Evolutionary conservation across 1,140 invertebrate genomes (phyloP), one percentile per base, ranked within the genome.

Genomic region (Theocolax elegans): DNA sequence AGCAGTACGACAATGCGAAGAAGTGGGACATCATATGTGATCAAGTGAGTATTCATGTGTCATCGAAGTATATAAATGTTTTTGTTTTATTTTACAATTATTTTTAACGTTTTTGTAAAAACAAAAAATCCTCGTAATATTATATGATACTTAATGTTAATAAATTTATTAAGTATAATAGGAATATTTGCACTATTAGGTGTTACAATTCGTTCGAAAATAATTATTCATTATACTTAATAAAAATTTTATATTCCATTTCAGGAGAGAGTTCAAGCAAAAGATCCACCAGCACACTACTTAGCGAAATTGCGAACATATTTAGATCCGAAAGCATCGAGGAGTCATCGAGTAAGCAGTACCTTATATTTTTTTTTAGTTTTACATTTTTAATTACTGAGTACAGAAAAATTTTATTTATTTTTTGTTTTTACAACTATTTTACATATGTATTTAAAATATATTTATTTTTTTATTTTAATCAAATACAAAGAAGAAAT

Each of bases 11-110:
- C 86, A 93, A 96, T 81, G 95, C 98, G 80, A 99, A 98, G 83
- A 99, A 99, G 87, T 99, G 97, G 97, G 97, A 99, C 83, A 94
- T 99, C 81, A 97, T 99, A 85, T 98, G 97, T 88, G 98, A 99
- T 91, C 97, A 99, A 91, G 94, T 95, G 84, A 89, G 87, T 80
- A 67, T 19, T 31, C 12, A 25, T 21, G 0, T 38, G 40, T 19
- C 38, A n/a, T n/a, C n/a, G n/a, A n/a, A n/a, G n/a, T n/a, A n/a
- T n/a, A n/a, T n/a, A n/a, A n/a, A n/a, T n/a, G n/a, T n/a, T n/a
- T n/a, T n/a, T n/a, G n/a, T n/a, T n/a, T n/a, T n/a, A n/a, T n/a
- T n/a, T n/a, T n/a, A n/a, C n/a, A n/a, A n/a, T n/a, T n/a, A n/a
- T n/a, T n/a, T n/a, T n/a, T n/a, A n/a, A n/a, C n/a, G n/a, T n/a